Conservation (phyloP, 2,113 vertebrate species). For the Oceanodroma tethys region DNA sequence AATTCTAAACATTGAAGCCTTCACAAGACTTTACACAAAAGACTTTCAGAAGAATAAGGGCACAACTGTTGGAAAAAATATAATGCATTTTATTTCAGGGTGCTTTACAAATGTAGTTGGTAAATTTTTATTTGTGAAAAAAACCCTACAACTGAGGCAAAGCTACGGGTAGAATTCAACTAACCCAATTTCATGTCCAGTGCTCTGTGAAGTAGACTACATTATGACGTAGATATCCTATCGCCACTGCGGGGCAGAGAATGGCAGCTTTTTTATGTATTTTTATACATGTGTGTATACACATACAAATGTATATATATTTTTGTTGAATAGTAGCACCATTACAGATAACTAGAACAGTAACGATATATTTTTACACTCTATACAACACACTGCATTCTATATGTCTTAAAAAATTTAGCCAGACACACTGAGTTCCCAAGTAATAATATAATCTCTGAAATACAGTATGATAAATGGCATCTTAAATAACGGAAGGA, state of each 20-base stretch:
- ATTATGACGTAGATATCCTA: accelerated
- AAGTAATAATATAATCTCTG: neutral
- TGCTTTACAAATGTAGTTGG: neutral
- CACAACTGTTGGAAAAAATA: neutral
- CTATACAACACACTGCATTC: neutral
- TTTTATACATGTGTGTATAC: neutral
- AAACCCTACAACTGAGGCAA: neutral
- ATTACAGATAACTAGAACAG: neutral
- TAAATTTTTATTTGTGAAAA: neutral
- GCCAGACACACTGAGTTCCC: neutral
- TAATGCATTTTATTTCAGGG: neutral
- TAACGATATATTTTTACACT: neutral
- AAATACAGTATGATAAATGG: neutral
- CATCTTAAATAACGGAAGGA: neutral
- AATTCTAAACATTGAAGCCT: neutral
- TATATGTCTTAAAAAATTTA: neutral
- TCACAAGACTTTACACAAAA: neutral
- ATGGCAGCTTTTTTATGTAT: neutral
- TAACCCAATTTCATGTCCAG: neutral
- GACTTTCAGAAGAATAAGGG: neutral
- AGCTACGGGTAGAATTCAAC: neutral
- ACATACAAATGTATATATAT: neutral
- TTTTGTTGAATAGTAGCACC: neutral
- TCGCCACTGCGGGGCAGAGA: neutral
- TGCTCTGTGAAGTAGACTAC: neutral